A percentile compares a stretch with the other conserved stretches of the same genome.
Evolutionary conservation across 2,113 vertebrate genomes (phyloP).

Genomic region (Plecturocebus donacophilus): DNA sequence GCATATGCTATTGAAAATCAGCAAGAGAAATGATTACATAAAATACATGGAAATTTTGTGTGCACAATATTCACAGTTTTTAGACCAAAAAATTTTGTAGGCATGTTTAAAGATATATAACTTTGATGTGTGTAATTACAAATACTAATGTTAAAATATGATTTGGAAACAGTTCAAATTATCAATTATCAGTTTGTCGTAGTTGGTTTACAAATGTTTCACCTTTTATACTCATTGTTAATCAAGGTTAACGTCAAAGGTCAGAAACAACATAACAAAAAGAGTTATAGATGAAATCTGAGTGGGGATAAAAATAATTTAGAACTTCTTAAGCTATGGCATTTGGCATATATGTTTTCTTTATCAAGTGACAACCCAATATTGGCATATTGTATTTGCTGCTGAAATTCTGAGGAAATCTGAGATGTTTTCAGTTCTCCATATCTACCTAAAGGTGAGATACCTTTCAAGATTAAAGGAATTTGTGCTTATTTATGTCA

Average conservation of each 20-base stretch:
- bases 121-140: background rate
- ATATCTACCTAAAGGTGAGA: background rate
- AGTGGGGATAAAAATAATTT: background rate
- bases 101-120: background rate
- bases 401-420: background rate
- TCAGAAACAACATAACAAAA: background rate
- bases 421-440: background rate
- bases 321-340: background rate
- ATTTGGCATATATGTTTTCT: background rate
- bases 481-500: background rate
- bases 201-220: background rate
- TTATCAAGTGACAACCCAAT: background rate
- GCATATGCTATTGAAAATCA: background rate
- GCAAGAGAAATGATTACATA: slow-evolving; percentile 2
- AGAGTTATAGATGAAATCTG: background rate
- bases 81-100: background rate
- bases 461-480: background rate
- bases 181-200: background rate
- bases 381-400: background rate
- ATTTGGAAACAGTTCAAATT: background rate
- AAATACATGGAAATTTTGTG: background rate
- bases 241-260: background rate
- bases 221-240: background rate
- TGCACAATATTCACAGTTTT: background rate
- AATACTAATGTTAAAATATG: background rate